Conservation (phyloP, 1,140 invertebrate genomes). For the Hycleus cichorii region DNA sequence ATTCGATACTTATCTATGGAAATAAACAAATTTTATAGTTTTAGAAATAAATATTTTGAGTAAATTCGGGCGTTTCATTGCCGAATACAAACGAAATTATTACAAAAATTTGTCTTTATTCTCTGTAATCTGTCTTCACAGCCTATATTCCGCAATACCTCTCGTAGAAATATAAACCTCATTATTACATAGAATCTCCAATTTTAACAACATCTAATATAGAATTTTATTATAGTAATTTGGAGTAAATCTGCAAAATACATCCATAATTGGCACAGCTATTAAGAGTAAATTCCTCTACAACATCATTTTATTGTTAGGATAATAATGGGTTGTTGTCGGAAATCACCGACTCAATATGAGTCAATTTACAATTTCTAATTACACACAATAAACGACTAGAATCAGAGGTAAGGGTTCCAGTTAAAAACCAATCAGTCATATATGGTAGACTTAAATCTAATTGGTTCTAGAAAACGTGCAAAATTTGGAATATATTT, state of each 20-base stretch:
- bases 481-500: neutral
- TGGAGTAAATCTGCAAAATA: too few species aligned
- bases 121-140: slow-evolving; percentile 2
- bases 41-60: neutral
- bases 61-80: neutral
- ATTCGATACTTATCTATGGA: neutral
- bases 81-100: neutral
- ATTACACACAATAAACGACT: neutral
- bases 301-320: neutral
- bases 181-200: neutral
- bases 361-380: neutral
- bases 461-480: neutral
- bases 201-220: neutral
- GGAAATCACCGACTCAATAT: neutral
- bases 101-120: neutral
- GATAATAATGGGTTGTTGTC: neutral
- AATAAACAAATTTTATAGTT: neutral
- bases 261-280: neutral
- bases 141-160: neutral
- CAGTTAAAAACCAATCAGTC: neutral
- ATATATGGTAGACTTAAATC: neutral
- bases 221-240: neutral
- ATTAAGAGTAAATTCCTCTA: neutral
- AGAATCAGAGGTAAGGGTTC: neutral
- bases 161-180: neutral